phyloP scores from a whole-genome alignment of 2,888 invertebrate genomes.

The Maniola hyperantus region DNA sequence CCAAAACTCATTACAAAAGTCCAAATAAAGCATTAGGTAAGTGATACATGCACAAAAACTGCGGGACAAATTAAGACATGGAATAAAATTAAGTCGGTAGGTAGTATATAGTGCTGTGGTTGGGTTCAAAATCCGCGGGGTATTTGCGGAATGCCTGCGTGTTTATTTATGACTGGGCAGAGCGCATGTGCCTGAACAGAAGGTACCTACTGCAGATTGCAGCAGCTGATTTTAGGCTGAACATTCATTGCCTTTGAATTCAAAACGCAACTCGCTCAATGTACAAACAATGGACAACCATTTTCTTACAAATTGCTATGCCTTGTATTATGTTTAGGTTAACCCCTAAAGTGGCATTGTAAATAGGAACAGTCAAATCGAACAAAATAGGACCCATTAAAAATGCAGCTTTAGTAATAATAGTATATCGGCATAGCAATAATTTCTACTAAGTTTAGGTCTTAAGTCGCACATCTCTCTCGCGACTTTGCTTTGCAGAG shows the following conservation, averaged over 20 bases:
- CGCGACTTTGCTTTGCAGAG: no score
- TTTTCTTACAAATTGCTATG: no score
- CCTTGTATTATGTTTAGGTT: no score
- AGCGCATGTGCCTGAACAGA: conserved; percentile 43
- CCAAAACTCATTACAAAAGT: conserved; percentile 8
- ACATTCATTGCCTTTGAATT: background rate
- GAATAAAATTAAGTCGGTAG: conserved; percentile 33
- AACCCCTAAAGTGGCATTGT: no score
- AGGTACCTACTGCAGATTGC: conserved; percentile 22
- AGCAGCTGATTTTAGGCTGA: conserved; percentile 46
- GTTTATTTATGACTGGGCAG: conserved; percentile 62
- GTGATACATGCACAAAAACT: conserved; percentile 13
- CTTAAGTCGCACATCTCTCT: no score
- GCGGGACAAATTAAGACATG: conserved; percentile 29
- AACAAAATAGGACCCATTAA: no score
- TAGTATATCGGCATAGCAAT: no score
- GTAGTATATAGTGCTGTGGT: conserved; percentile 29
- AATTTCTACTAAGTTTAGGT: no score
- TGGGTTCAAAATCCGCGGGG: conserved; percentile 59
- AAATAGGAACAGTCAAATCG: no score
- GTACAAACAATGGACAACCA: no score
- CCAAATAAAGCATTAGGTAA: conserved; percentile 5
- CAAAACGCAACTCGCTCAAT: no score
- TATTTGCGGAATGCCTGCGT: conserved; percentile 63
- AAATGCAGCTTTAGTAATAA: no score